phyloP scores from a whole-genome alignment of 2,888 invertebrate species.

The Mallateleia sp. region DNA sequence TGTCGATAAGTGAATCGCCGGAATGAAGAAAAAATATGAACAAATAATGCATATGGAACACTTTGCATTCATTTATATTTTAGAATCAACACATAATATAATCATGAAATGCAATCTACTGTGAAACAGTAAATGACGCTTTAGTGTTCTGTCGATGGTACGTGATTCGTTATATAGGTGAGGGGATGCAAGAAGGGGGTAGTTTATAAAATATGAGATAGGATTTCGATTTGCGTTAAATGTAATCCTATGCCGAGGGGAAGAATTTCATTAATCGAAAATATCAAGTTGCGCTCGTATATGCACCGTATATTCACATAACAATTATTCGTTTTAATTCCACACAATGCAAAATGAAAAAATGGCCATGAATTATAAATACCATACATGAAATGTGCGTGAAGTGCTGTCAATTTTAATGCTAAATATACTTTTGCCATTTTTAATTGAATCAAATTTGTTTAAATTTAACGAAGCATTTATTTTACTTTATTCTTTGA shows the following conservation, averaged over 20 bases:
- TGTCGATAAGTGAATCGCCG: no score
- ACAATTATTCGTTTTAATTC: constrained; percentile 74
- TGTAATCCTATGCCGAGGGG: constrained; percentile 76
- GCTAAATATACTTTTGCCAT: constrained; percentile 38
- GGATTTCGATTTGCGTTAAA: constrained; percentile 78
- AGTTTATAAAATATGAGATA: constrained; percentile 77
- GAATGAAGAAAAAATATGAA: neutral
- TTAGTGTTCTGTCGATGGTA: constrained; percentile 58
- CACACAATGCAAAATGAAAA: constrained; percentile 55
- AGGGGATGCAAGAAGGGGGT: constrained; percentile 39
- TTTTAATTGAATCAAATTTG: constrained; percentile 29
- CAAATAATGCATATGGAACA: constrained; percentile 1
- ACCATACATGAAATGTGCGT: constrained; percentile 24
- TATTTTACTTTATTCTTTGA: no score
- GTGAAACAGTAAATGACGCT: constrained; percentile 72
- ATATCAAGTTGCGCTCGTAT: constrained; percentile 74
- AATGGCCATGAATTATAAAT: constrained; percentile 61
- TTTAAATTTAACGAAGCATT: neutral
- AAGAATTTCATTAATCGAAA: constrained; percentile 78
- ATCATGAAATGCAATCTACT: constrained; percentile 68
- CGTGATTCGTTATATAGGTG: constrained; percentile 70
- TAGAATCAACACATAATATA: constrained; percentile 54
- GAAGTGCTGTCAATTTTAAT: constrained; percentile 39
- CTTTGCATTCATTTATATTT: constrained; percentile 50
- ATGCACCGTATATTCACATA: constrained; percentile 67